Evolutionary conservation across 1,140 invertebrate genomes (phyloP), one percentile per base, ranked within the genome.

Genomic region (Drosophila willistoni): DNA sequence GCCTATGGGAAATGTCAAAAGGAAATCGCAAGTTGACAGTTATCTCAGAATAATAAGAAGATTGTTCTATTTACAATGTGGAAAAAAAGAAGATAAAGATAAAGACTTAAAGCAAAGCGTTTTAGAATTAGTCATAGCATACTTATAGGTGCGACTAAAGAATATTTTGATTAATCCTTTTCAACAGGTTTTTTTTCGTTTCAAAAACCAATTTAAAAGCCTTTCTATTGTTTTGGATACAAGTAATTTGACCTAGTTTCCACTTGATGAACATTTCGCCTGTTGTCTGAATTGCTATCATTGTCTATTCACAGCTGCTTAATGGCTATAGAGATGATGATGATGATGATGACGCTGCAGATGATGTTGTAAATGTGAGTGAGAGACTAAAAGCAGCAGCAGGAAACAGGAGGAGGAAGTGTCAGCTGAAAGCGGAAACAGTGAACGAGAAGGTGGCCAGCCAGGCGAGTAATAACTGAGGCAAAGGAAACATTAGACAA

Each of bases 301-400:
- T 68, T 76, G 61, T 77, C 34, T 65, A 39, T 55, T 7, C 55
- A 44, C 73, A 77, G 73, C 67, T 77, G 73, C 72, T 73, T 60
- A 69, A 76, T 59, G 19, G 70, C 77, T 54, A 77, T 77, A 54
- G 56, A 60, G 55, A 77, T 77, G 73, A 57, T 64, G 73, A 63
- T 70, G 73, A 63, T 70, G 63, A 76, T 70, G 66, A 70, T 66
- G 60, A 29, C 6, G 6, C 29, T 29, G 73, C 63, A 60, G 68
- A 76, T 70, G 66, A 70, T 66, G 60, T 60, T 77, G 60, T 77
- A 77, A 77, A 51, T 60, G 73, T 73, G 73, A 41, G 70, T 39
- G 36, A 13, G 36, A 41, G 67, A 47, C 17, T 36, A 77, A 67
- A 61, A 17, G 17, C 41, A 36, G 34, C 33, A 17, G 33, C 36